Percentiles rank a stretch among this genome's conserved stretches.
Conservation (phyloP, 2,888 invertebrate species). For the Orthonevra nobilis region DNA sequence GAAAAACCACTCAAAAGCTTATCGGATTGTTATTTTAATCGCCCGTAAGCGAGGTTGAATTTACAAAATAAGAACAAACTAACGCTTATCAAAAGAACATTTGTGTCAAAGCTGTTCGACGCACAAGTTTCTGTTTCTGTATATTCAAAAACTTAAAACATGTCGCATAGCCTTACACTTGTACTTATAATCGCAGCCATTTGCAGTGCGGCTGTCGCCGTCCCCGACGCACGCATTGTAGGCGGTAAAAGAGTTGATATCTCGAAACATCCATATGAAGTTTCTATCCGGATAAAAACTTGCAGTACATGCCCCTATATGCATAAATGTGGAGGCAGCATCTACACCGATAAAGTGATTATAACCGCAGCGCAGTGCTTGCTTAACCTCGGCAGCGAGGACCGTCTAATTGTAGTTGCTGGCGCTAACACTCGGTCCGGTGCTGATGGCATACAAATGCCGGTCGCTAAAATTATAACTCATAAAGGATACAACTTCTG, state of each 20-base stretch:
- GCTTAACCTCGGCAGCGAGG: conserved; percentile 67
- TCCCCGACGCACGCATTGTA: conserved; percentile 74
- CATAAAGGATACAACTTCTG: conserved; percentile 81
- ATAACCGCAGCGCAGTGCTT: conserved; percentile 77
- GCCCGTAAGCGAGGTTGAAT: too few species aligned
- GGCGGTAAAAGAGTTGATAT: conserved; percentile 74
- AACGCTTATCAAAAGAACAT: too few species aligned
- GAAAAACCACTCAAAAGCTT: too few species aligned
- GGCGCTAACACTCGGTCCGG: conserved; percentile 81
- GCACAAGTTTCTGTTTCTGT: too few species aligned
- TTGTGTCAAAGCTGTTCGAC: neutral
- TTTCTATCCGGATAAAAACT: conserved; percentile 74
- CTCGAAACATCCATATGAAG: conserved; percentile 73
- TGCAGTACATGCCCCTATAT: conserved; percentile 67
- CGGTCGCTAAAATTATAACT: conserved; percentile 80
- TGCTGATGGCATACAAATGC: conserved; percentile 81
- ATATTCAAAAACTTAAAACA: too few species aligned
- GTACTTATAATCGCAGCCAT: neutral
- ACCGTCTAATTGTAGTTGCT: conserved; percentile 79
- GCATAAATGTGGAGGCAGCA: conserved; percentile 76
- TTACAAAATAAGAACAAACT: too few species aligned
- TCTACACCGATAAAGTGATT: conserved; percentile 68
- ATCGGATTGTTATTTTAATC: too few species aligned
- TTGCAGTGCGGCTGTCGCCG: conserved; percentile 3
- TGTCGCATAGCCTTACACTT: neutral